Conservation (phyloP, 2,797 vertebrate genomes). For the Pteropus rufus region DNA sequence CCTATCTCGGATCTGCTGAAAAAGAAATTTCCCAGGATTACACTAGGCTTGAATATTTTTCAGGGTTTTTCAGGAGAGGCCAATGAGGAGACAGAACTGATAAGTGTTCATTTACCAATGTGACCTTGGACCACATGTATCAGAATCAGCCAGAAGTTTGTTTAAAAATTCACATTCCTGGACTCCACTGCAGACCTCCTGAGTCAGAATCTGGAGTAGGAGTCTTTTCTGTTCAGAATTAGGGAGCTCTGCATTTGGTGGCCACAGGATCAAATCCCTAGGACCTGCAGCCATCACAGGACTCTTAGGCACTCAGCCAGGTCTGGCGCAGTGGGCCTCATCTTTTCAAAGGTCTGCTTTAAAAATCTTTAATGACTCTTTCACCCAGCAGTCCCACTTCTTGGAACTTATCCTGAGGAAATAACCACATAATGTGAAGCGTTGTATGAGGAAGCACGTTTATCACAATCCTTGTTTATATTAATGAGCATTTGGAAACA, state of each 20-base stretch:
- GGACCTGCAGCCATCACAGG: not conserved
- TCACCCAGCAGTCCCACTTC: constrained; percentile 33
- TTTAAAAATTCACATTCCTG: not conserved
- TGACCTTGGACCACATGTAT: not conserved
- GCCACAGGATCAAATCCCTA: not conserved
- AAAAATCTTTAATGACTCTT: constrained; percentile 23
- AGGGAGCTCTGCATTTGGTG: not conserved
- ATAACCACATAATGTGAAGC: constrained; percentile 34
- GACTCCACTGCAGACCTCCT: not conserved
- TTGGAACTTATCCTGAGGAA: constrained; percentile 54
- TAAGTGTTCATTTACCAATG: not conserved
- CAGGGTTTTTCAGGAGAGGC: not conserved
- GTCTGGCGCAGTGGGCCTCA: not conserved
- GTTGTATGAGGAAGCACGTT: not conserved
- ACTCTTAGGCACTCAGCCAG: not conserved
- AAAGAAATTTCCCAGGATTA: not conserved
- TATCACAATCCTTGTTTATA: constrained; percentile 26
- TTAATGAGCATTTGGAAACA: constrained; percentile 47
- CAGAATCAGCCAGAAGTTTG: not conserved
- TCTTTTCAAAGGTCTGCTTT: constrained; percentile 50
- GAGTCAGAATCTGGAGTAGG: not conserved
- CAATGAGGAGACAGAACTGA: not conserved
- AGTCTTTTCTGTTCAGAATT: not conserved
- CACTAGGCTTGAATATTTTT: not conserved
- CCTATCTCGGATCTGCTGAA: not conserved